Evolutionary conservation across 2,888 invertebrate genomes (phyloP), one percentile per base, ranked within the genome.

Genomic region (Neria commutata): DNA sequence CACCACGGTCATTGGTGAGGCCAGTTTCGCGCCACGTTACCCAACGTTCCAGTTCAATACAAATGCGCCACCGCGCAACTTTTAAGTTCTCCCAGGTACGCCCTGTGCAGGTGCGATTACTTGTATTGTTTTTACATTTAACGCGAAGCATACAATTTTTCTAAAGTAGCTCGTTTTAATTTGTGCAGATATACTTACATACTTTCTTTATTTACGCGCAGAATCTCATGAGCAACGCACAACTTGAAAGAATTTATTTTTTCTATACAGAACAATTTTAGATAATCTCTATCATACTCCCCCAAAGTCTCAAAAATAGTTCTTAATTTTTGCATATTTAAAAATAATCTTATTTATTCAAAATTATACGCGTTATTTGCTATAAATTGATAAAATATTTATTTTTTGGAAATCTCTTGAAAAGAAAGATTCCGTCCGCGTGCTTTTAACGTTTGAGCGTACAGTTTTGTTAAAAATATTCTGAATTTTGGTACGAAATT

Each of bases 41-140:
- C 87, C 87, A 25, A 86, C 86, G 3, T 87, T 86, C 70, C 84
- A 85, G 45, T 84, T 85, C 47, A 84, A 85, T 53, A 84, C 83
- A 45, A 83, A 84, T n/a, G 86, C 87, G 16, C 86, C 86, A 26
- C 63, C 71, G 58, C 59, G 61, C 10, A 71, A 73, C 60, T 68
- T 71, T 54, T 80, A 73, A 74, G 42, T 49, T 10, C 21, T 42
- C n/a, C n/a, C n/a, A n/a, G n/a, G n/a, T n/a, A n/a, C n/a, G n/a
- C n/a, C n/a, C n/a, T n/a, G n/a, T n/a, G n/a, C n/a, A n/a, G n/a
- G n/a, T n/a, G n/a, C n/a, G n/a, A n/a, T n/a, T n/a, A n/a, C n/a
- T n/a, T n/a, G n/a, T n/a, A n/a, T n/a, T n/a, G n/a, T n/a, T n/a
- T n/a, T n/a, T n/a, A n/a, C n/a, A n/a, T n/a, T n/a, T n/a, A n/a